Evolutionary conservation across 2,797 vertebrate species (phyloP).

Genomic region (Serranus cabrilla): DNA sequence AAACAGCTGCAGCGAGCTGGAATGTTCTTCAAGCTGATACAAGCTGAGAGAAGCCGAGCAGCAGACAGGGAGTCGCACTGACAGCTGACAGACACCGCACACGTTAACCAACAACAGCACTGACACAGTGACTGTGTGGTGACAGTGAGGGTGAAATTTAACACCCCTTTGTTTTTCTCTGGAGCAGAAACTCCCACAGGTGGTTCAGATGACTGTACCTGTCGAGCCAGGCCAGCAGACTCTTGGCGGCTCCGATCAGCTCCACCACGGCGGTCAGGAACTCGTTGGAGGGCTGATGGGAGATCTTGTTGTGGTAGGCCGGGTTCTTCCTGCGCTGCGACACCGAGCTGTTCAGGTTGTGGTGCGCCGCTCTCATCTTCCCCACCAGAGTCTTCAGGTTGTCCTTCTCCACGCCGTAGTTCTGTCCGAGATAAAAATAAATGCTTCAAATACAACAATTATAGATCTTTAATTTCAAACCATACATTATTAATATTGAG

Average conservation of each 20-base stretch:
- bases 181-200: background rate
- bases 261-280: slow-evolving; percentile 96
- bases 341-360: slow-evolving; percentile 90
- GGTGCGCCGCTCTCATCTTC: slow-evolving; percentile 88
- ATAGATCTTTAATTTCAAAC: background rate
- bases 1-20: slow-evolving; percentile 37
- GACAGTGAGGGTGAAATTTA: background rate
- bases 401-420: slow-evolving; percentile 94
- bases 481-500: background rate
- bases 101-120: background rate
- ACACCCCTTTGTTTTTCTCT: background rate
- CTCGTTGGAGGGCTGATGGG: slow-evolving; percentile 92
- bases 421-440: slow-evolving; percentile 75
- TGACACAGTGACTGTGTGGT: background rate
- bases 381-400: slow-evolving; percentile 93
- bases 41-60: slow-evolving; percentile 21
- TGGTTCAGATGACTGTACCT: slow-evolving; percentile 80
- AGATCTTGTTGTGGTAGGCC: slow-evolving; percentile 84
- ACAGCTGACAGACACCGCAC: slow-evolving; percentile 25
- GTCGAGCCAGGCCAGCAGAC: slow-evolving; percentile 93
- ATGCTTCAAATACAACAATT: background rate
- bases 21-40: slow-evolving; percentile 73
- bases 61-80: background rate
- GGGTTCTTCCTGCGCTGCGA: slow-evolving; percentile 89
- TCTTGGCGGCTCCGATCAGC: slow-evolving; percentile 94